These are phyloP conservation scores for Myxocyprinus asiaticus DNA, from an alignment of 2,113 vertebrate species.

Conservation along the genomic window DNA sequence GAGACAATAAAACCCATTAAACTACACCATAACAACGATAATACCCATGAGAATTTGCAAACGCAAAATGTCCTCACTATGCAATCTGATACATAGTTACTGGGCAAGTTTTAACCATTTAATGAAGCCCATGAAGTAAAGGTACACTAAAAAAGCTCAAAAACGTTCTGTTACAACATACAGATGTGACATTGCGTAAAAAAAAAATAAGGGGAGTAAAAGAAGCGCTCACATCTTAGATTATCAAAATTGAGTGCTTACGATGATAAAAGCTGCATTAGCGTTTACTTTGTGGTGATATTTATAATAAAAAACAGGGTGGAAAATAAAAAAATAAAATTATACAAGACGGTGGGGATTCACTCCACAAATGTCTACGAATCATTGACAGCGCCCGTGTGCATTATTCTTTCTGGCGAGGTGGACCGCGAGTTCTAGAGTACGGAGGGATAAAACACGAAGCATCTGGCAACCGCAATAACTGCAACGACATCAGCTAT, in stretches of 20 bases:
- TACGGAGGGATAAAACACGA: background rate
- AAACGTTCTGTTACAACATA: background rate
- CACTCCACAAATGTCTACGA: conserved; percentile 24
- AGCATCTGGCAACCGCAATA: background rate
- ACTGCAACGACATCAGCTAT: background rate
- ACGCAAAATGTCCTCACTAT: background rate
- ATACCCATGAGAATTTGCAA: background rate
- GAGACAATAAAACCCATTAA: conserved; percentile 7
- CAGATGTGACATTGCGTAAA: background rate
- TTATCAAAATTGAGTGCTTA: conserved; percentile 53
- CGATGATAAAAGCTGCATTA: conserved; percentile 35
- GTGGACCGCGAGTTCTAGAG: background rate
- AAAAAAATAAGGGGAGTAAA: background rate
- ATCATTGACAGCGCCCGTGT: conserved; percentile 16
- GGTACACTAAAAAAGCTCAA: background rate
- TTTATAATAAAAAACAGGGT: background rate
- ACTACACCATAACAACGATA: background rate
- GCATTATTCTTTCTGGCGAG: background rate
- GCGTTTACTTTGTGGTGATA: conserved; percentile 33
- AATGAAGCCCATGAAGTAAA: conserved; percentile 2
- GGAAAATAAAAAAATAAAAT: background rate
- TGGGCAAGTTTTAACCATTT: background rate
- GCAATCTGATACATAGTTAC: background rate
- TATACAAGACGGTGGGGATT: conserved; percentile 25
- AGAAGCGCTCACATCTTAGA: background rate